Percentiles rank a stretch among this genome's conserved stretches.
phyloP scores from a whole-genome alignment of 2,888 invertebrate species.

The Andrena bucephala region DNA sequence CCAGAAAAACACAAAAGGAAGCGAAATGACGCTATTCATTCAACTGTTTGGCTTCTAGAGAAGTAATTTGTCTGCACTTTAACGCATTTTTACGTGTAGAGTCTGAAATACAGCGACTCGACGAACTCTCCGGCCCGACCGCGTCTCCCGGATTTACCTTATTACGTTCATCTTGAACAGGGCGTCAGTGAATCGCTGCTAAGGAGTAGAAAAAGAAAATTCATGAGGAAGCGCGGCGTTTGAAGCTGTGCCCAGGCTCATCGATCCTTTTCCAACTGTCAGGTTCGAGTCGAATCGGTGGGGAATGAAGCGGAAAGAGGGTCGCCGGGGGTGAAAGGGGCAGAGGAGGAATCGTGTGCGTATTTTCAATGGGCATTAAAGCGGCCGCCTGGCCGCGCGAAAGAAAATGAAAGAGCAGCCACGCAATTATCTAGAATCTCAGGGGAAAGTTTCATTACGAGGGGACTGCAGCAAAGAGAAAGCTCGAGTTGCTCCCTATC shows the following conservation, averaged over 20 bases:
- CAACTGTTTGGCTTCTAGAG: no score
- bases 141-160: no score
- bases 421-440: slow-evolving; percentile 45
- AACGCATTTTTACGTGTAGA: no score
- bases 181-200: background rate
- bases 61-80: no score
- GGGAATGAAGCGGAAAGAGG: background rate
- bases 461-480: slow-evolving; percentile 37
- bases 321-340: background rate
- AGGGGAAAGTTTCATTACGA: slow-evolving; percentile 40
- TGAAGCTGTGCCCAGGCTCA: background rate
- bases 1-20: no score
- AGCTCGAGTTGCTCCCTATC: slow-evolving; percentile 42
- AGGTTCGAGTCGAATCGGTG: background rate
- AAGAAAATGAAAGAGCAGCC: slow-evolving; percentile 49
- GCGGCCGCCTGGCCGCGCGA: background rate
- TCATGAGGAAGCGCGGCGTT: background rate
- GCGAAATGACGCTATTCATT: no score
- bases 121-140: no score
- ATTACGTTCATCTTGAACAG: no score
- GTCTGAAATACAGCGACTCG: no score
- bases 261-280: background rate
- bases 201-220: background rate
- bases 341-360: background rate
- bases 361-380: slow-evolving; percentile 13